Evolutionary conservation across 2,797 vertebrate species (phyloP).

Genomic region (Scyliorhinus canicula): DNA sequence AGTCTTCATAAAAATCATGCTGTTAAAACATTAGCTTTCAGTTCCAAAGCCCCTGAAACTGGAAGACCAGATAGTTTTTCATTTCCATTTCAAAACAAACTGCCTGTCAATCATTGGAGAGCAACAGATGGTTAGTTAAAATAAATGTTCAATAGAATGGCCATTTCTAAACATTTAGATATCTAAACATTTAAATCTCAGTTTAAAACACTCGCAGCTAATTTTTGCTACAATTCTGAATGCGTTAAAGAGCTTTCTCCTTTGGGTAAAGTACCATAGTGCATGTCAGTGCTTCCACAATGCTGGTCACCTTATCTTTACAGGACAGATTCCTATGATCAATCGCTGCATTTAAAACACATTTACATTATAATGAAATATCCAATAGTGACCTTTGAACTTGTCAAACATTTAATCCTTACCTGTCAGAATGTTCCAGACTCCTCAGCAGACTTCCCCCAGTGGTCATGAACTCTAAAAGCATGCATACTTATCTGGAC

Average conservation of each 20-base stretch:
- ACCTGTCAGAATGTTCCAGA: not conserved
- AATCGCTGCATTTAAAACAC: not conserved
- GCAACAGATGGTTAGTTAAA: no score
- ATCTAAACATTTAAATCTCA: not conserved
- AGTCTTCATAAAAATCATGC: no score
- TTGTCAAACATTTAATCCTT: not conserved
- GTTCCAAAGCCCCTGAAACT: no score
- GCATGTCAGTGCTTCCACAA: not conserved
- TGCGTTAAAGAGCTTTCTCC: not conserved
- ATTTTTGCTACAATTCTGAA: not conserved
- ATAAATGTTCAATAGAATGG: no score
- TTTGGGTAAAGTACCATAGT: not conserved
- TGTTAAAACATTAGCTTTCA: no score
- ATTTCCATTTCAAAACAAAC: no score
- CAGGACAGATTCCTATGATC: not conserved
- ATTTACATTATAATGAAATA: not conserved
- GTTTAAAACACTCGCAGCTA: not conserved
- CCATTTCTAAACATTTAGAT: no score
- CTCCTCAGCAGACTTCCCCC: not conserved
- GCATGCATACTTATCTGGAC: not conserved
- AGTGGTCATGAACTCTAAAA: not conserved
- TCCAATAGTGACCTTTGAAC: not conserved
- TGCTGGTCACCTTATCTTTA: not conserved
- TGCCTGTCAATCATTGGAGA: no score
- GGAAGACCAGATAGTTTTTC: no score